Base-by-base conservation (phyloP, 37 sponge, comb jelly and placozoan genomes). In the Aphrocallistes beatrix region DNA sequence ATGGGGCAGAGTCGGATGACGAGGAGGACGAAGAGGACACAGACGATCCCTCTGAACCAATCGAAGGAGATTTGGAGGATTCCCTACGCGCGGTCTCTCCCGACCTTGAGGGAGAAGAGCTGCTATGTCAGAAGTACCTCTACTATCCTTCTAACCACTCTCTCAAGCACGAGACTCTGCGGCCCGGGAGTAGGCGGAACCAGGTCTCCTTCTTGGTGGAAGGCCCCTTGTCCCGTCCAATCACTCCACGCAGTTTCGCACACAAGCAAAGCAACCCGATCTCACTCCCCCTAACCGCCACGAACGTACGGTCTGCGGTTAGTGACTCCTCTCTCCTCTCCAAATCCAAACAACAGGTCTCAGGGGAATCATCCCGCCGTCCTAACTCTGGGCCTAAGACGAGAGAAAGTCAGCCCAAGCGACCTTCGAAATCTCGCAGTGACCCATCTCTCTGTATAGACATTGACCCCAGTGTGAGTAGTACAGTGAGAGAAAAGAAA, bases 11-110 rank as follows among this genome's bases (percentile, higher is more conserved):
- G 3, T 47, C 49, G 17, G 75, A 60, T 13, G 75, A 60, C 34
- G 75, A 60, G 34, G 75, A 60, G 75, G 75, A 60, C 34, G 75
- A 60, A 30, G 75, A 60, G 75, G 75, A 60, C 75, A 60, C 75
- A 13, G 75, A 60, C n/a, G 75, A 60, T 60, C 75, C 75, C 75
- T 25, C 75, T 3, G 75, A 60, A 13, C 75, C 75, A 30, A 60
- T 60, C 34, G 75, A 60, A 13, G 75, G 75, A 6, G 75, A 60
- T 30, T 13, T 60, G 75, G 75, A 60, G 75, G 75, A 60, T 13
- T 19, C 3, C 75, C 34, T 60, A 13, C 75, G 75, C n/a, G 28
- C 75, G 3, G 34, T 6, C 34, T 60, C 75, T 60, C 17, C 25
- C 21, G 75, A 60, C 28, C 34, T 60, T 19, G 28, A 60, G 6